Percentiles rank a stretch among this genome's conserved stretches.
These are phyloP conservation scores for Drosophila parabipectinata DNA, from an alignment of 1,140 invertebrate genomes.

Conservation along the genomic window DNA sequence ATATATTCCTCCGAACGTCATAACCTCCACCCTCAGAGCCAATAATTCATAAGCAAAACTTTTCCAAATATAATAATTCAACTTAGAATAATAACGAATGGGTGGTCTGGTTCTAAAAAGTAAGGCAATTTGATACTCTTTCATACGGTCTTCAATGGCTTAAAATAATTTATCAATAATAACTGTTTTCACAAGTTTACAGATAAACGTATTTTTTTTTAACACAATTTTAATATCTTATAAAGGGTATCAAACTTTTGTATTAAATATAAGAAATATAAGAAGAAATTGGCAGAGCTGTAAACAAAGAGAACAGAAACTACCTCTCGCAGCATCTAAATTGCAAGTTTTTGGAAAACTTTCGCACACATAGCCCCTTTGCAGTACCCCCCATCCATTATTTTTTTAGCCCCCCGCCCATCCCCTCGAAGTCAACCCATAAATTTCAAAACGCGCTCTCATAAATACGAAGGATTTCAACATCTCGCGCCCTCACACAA, in stretches of 20 bases:
- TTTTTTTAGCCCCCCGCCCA: too few relatives aligned
- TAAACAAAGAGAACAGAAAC: conserved; percentile 33
- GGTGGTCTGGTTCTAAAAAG: neutral
- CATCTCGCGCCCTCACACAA: conserved; percentile 12
- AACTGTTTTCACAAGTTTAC: too few relatives aligned
- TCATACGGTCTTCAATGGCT: too few relatives aligned
- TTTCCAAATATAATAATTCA: conserved; percentile 78
- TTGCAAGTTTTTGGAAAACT: conserved; percentile 49
- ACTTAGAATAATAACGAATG: conserved; percentile 48
- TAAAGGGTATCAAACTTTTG: neutral
- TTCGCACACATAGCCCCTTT: conserved; percentile 19
- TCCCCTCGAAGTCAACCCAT: conserved; percentile 6
- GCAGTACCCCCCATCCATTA: too few relatives aligned
- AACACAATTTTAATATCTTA: conserved; percentile 7
- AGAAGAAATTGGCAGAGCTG: neutral
- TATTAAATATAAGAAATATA: too few relatives aligned
- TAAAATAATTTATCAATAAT: too few relatives aligned
- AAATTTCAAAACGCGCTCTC: conserved; percentile 39
- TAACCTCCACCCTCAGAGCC: conserved; percentile 9
- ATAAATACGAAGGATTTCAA: conserved; percentile 56
- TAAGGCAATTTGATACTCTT: neutral
- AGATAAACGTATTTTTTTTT: too few relatives aligned
- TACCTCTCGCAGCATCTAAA: conserved; percentile 39
- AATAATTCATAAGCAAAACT: conserved; percentile 78
- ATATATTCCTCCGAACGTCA: neutral